Base-by-base conservation (phyloP, 2,797 vertebrate genomes). In the Bryconaethiops microstoma region DNA sequence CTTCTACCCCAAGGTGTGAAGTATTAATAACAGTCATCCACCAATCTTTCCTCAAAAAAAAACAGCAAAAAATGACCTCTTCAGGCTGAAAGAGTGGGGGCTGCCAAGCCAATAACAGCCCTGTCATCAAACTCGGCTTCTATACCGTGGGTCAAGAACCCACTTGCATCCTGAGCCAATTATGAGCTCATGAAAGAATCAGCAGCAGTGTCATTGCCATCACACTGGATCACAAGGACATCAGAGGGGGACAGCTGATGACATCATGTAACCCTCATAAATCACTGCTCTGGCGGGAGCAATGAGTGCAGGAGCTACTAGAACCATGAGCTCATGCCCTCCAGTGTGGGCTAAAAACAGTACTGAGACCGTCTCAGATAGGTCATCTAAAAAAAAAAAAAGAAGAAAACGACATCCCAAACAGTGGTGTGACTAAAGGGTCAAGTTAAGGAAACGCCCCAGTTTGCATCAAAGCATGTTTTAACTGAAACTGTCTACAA, bases 231-330 rank as follows among this genome's bases (percentile, higher is more conserved):
- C 84, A 86, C 74, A 52, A 83, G 82, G 80, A 73, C 60, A 72
- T 10, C 39, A 21, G 80, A 76, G 65, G 63, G 74, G 73, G 77
- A 52, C 76, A 55, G 54, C 76, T 84, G 67, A 83, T 79, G 81
- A 89, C 85, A 87, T 89, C 79, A 82, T 83, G 79, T 83, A 86
- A 86, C 88, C 79, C 86, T 67, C 80, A 64, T 83, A 86, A 85
- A 76, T 75, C 64, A 83, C 70, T 70, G 71, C 81, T 77, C 77
- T 73, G 62, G 74, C 73, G 78, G 55, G 68, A 64, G 45, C 62
- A 65, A 59, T 10, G 75, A 76, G 82, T 81, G 77, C 67, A 13
- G 69, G 54, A 79, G 73, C 62, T 81, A 84, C 81, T 79, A 79
- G 70, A 80, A 79, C 54, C 55, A 84, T 82, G 87, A 87, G 82